Percentiles rank a stretch among this genome's conserved stretches.
Evolutionary conservation across 2,113 vertebrate species (phyloP).

Genomic region (Heptranchias perlo): DNA sequence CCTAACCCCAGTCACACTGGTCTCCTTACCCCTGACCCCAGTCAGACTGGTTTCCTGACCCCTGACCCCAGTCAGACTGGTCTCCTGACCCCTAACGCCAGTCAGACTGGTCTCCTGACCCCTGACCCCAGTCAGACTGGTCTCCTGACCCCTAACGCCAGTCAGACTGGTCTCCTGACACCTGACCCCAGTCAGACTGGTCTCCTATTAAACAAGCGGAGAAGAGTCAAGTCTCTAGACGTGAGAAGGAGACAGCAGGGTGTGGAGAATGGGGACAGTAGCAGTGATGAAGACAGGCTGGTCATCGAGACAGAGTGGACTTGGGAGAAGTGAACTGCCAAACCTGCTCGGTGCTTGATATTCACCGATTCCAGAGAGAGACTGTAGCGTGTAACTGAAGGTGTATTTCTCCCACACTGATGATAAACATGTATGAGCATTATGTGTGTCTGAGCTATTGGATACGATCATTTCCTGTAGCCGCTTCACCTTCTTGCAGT

Average conservation of each 20-base stretch:
- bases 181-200: background rate
- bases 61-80: background rate
- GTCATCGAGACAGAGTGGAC: conserved; percentile 61
- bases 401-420: background rate
- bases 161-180: background rate
- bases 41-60: background rate
- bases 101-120: background rate
- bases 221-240: conserved; percentile 42
- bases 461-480: background rate
- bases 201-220: background rate
- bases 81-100: background rate
- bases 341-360: background rate
- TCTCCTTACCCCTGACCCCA: background rate
- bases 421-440: background rate
- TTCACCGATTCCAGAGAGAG: background rate
- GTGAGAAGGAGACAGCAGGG: conserved; percentile 59
- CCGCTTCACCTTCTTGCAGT: background rate
- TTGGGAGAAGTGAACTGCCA: background rate
- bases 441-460: background rate
- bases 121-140: background rate
- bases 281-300: conserved; percentile 66
- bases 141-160: background rate
- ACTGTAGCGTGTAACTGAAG: background rate
- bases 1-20: background rate
- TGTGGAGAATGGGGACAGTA: conserved; percentile 60